Conservation (phyloP, 1,140 invertebrate genomes). For the Tetramorium simillimum region DNA sequence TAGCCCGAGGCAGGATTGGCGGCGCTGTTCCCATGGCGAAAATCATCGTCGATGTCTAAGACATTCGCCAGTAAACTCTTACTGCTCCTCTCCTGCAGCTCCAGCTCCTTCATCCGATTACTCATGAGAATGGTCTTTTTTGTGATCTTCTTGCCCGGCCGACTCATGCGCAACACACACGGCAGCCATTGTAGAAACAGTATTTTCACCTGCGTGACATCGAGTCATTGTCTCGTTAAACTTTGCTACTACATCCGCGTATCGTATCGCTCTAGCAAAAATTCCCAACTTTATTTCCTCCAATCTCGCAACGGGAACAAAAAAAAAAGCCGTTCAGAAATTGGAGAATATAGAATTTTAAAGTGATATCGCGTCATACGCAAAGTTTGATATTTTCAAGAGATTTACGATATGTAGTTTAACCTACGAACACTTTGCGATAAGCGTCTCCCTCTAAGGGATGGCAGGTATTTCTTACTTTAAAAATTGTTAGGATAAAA, state of each 20-base stretch:
- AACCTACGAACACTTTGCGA: background rate
- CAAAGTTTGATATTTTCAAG: conserved; percentile 8
- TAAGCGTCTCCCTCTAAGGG: background rate
- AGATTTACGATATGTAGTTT: background rate
- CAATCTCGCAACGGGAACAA: background rate
- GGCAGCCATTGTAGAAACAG: conserved; percentile 98
- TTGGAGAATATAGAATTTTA: background rate
- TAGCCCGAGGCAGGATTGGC: conserved; percentile 79
- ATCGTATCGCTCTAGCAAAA: background rate
- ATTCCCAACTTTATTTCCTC: background rate
- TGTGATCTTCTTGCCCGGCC: conserved; percentile 97
- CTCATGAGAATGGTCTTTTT: conserved; percentile 95
- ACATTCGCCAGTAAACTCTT: conserved; percentile 97
- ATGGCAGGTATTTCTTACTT: background rate
- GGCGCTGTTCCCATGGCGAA: conserved; percentile 87
- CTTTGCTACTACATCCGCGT: background rate
- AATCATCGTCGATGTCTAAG: conserved; percentile 97
- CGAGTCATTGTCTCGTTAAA: conserved; percentile 23
- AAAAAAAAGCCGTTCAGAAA: background rate
- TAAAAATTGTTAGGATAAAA: background rate
- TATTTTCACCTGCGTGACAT: conserved; percentile 91
- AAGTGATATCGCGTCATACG: background rate
- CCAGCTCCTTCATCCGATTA: conserved; percentile 95
- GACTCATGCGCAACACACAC: conserved; percentile 96
- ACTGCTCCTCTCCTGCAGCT: conserved; percentile 96